Evolutionary conservation across 2,888 invertebrate species (phyloP).

Genomic region (Meliscaeva auricollis): DNA sequence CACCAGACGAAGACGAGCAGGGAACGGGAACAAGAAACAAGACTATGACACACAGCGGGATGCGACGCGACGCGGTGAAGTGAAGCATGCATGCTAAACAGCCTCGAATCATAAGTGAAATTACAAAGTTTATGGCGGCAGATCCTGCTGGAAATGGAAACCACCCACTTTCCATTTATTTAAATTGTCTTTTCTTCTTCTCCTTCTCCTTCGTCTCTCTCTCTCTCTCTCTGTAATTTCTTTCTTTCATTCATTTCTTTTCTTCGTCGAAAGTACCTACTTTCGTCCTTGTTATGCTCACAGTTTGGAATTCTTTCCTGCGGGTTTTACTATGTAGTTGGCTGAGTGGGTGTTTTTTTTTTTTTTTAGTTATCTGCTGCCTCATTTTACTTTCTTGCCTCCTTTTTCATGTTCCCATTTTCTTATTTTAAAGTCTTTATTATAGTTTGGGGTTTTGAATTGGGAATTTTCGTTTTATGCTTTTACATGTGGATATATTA

Average conservation of each 20-base stretch:
- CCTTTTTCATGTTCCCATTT: conserved; percentile 28
- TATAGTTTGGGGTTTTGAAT: conserved; percentile 15
- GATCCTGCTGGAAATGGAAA: conserved; percentile 69
- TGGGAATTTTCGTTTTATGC: conserved; percentile 11
- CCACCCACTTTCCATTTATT: conserved; percentile 75
- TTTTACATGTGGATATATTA: no score
- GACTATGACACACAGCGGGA: neutral
- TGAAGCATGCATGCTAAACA: conserved; percentile 74
- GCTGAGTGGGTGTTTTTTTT: conserved; percentile 23
- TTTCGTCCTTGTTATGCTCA: conserved; percentile 59
- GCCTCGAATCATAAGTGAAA: conserved; percentile 75
- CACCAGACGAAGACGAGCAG: conserved; percentile 2
- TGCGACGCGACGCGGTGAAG: conserved; percentile 40
- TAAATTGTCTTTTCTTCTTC: conserved; percentile 64
- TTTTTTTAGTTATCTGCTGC: conserved; percentile 24
- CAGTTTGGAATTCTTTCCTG: conserved; percentile 53
- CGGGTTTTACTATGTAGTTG: conserved; percentile 51
- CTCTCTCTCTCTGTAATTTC: neutral
- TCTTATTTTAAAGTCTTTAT: conserved; percentile 37
- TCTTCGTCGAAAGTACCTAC: conserved; percentile 1
- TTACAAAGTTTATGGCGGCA: conserved; percentile 73
- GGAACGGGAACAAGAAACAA: neutral
- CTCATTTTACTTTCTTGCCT: conserved; percentile 34
- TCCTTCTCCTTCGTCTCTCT: neutral
- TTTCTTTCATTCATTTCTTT: neutral